These are phyloP conservation scores for Orchestia grillus DNA, from an alignment of 1,140 invertebrate species.

Conservation along the genomic window DNA sequence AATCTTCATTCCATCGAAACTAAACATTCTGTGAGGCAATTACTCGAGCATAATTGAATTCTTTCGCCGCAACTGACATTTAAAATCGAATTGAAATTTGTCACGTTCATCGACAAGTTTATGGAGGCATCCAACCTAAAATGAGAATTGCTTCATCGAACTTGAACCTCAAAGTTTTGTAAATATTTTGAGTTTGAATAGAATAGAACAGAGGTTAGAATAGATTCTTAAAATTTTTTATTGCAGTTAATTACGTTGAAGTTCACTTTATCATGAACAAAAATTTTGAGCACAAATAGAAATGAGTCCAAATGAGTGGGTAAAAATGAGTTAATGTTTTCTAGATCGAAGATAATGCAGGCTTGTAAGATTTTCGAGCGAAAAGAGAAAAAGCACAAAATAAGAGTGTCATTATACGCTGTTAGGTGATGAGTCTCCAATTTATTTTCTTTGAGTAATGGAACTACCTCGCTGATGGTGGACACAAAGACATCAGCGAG, in stretches of 20 bases:
- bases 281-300: not conserved
- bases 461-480: not conserved
- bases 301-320: not conserved
- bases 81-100: not conserved
- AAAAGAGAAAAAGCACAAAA: not conserved
- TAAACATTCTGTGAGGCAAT: not conserved
- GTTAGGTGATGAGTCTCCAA: not conserved
- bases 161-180: not conserved
- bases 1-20: not conserved
- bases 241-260: not conserved
- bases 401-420: not conserved
- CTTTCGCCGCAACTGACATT: not conserved
- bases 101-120: not conserved
- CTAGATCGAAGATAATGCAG: not conserved
- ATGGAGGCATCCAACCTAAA: not conserved
- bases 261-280: not conserved
- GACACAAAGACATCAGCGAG: not conserved
- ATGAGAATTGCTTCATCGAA: not conserved
- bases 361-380: not conserved
- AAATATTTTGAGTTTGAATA: not conserved
- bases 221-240: not conserved
- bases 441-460: not conserved
- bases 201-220: no score
- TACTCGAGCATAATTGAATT: not conserved
- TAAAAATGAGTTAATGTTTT: not conserved